Conservation (phyloP, 2,888 invertebrate genomes). For the Ophion ventricosus region DNA sequence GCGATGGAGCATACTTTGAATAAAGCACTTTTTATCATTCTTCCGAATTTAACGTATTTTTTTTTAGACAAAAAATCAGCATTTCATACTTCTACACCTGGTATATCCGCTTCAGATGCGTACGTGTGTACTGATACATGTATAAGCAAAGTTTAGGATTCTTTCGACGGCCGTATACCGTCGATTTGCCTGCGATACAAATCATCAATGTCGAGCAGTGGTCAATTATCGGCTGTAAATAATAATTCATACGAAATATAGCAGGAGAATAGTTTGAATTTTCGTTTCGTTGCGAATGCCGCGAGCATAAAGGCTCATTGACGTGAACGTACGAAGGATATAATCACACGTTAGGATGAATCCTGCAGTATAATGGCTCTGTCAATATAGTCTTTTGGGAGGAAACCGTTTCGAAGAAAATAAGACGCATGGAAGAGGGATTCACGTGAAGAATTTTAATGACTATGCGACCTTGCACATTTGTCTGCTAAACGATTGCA, state of each 20-base stretch:
- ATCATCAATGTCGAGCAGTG: slow-evolving; percentile 69
- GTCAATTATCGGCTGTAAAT: slow-evolving; percentile 73
- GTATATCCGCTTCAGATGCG: neutral
- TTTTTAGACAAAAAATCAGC: too few relatives aligned
- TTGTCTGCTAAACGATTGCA: slow-evolving; percentile 41
- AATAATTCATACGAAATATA: slow-evolving; percentile 76
- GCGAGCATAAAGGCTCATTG: slow-evolving; percentile 40
- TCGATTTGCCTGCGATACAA: slow-evolving; percentile 63
- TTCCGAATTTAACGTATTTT: too few relatives aligned
- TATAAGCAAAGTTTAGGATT: slow-evolving; percentile 44
- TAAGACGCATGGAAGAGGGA: slow-evolving; percentile 21
- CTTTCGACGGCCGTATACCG: slow-evolving; percentile 6
- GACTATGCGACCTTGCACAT: slow-evolving; percentile 58
- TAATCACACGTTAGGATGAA: slow-evolving; percentile 24
- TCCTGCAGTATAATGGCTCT: slow-evolving; percentile 18
- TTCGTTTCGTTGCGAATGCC: slow-evolving; percentile 45
- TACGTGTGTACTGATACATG: slow-evolving; percentile 5
- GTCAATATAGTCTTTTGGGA: slow-evolving; percentile 25
- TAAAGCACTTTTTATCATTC: too few relatives aligned
- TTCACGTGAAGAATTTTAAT: slow-evolving; percentile 57
- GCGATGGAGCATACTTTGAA: too few relatives aligned
- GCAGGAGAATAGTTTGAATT: slow-evolving; percentile 60
- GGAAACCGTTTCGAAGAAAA: slow-evolving; percentile 1
- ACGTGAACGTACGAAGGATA: slow-evolving; percentile 5
- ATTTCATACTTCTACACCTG: too few relatives aligned